These are phyloP conservation scores for Herpailurus yagouaroundi DNA, from an alignment of 2,113 vertebrate genomes.

Conservation along the genomic window DNA sequence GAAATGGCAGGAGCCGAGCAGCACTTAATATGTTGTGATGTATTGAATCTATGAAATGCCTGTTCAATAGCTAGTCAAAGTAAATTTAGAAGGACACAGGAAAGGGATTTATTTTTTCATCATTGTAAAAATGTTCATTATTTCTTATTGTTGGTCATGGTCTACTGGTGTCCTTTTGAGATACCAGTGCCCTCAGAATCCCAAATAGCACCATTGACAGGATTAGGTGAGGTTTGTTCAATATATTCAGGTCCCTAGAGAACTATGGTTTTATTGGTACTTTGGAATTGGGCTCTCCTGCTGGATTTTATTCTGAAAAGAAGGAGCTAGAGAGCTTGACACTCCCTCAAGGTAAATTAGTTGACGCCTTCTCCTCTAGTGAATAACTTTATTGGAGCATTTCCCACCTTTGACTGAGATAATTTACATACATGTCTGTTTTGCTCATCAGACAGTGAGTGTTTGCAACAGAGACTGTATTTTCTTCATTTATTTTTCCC, in stretches of 20 bases:
- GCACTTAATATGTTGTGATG: slow-evolving; percentile 61
- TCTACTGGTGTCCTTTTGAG: slow-evolving; percentile 43
- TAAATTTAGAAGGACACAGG: slow-evolving; percentile 63
- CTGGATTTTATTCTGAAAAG: slow-evolving; percentile 60
- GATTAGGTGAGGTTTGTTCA: slow-evolving; percentile 47
- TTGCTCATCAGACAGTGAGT: slow-evolving; percentile 28
- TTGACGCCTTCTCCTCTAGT: neutral
- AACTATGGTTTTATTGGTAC: neutral
- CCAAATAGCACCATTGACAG: slow-evolving; percentile 10
- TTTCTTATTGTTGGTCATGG: slow-evolving; percentile 64
- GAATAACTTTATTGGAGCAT: slow-evolving; percentile 38
- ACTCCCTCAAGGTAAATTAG: slow-evolving; percentile 28
- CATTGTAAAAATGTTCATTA: slow-evolving; percentile 56
- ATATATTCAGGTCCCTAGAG: neutral
- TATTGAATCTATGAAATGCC: slow-evolving; percentile 3
- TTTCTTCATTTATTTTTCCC: slow-evolving; percentile 56
- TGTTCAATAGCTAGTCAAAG: slow-evolving; percentile 68
- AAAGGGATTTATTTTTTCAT: slow-evolving; percentile 59
- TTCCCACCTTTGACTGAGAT: slow-evolving; percentile 45
- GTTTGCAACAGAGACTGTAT: slow-evolving; percentile 35
- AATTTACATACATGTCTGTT: slow-evolving; percentile 51
- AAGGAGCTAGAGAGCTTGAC: slow-evolving; percentile 24
- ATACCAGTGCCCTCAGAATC: slow-evolving; percentile 42
- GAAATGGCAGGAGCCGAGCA: slow-evolving; percentile 4
- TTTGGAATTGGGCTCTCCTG: slow-evolving; percentile 41